Percentiles rank a stretch among this genome's conserved stretches.
These are phyloP conservation scores for Aphidius ervi DNA, from an alignment of 1,140 invertebrate species.

Conservation along the genomic window DNA sequence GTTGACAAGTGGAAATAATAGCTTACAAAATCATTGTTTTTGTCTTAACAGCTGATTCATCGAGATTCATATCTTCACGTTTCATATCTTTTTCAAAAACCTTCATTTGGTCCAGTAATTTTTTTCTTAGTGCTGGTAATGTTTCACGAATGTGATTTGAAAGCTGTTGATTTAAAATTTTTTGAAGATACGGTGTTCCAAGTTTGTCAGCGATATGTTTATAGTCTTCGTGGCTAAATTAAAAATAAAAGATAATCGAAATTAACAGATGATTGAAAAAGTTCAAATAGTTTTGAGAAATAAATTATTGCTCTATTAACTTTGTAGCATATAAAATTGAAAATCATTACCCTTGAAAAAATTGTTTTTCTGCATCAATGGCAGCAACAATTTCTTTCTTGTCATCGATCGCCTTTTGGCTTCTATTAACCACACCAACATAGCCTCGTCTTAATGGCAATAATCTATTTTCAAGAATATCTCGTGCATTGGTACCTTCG, in stretches of 20 bases:
- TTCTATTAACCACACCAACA: conserved; percentile 97
- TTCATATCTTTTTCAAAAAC: conserved; percentile 96
- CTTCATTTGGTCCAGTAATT: conserved; percentile 93
- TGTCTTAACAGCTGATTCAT: conserved; percentile 97
- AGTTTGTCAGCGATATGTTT: conserved; percentile 94
- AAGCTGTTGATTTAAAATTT: conserved; percentile 96
- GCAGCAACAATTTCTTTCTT: conserved; percentile 96
- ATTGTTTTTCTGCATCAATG: conserved; percentile 92
- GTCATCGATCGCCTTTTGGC: conserved; percentile 97
- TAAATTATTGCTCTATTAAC: not conserved
- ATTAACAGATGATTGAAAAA: not conserved
- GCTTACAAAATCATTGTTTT: conserved; percentile 99
- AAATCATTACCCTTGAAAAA: conserved; percentile 78
- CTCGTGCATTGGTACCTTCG: conserved; percentile 97
- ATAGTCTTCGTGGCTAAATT: conserved; percentile 77
- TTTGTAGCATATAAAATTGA: too few relatives aligned
- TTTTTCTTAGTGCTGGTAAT: conserved; percentile 89
- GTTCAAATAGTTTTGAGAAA: not conserved
- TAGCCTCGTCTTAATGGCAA: conserved; percentile 92
- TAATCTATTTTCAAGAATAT: conserved; percentile 96
- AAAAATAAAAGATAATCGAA: conserved; percentile 24
- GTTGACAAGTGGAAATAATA: not conserved
- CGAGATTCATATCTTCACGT: conserved; percentile 98
- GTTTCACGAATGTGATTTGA: conserved; percentile 99
- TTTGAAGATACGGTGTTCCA: conserved; percentile 95